phyloP scores from a whole-genome alignment of 1,140 invertebrate genomes.

The Eurosta solidaginis region DNA sequence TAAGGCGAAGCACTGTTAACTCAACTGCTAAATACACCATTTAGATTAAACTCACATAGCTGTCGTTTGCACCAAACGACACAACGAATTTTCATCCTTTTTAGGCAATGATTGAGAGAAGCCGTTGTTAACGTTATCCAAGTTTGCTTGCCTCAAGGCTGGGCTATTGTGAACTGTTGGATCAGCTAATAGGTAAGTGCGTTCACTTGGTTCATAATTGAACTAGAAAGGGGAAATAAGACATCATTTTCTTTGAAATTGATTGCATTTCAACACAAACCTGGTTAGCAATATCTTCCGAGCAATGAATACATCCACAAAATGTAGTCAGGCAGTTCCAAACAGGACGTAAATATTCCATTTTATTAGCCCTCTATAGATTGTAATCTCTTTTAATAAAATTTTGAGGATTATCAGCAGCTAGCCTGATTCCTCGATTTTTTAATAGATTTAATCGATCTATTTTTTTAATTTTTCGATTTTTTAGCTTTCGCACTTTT shows the following conservation, averaged over 20 bases:
- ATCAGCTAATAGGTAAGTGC: constrained; percentile 71
- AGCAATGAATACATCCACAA: constrained; percentile 59
- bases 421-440: no score
- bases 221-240: neutral
- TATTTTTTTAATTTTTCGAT: no score
- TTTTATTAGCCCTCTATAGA: no score
- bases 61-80: constrained; percentile 84
- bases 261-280: constrained; percentile 43
- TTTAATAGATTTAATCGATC: no score
- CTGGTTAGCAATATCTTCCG: constrained; percentile 62
- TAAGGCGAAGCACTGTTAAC: no score
- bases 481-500: no score
- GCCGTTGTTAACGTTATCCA: constrained; percentile 69
- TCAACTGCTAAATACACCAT: constrained; percentile 29
- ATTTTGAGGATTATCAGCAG: no score
- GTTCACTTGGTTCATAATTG: constrained; percentile 67
- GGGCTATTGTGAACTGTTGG: constrained; percentile 69
- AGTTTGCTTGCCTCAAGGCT: constrained; percentile 67
- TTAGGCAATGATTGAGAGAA: constrained; percentile 72
- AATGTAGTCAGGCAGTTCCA: constrained; percentile 50
- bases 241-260: constrained; percentile 27
- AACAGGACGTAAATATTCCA: constrained; percentile 54
- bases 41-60: constrained; percentile 72
- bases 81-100: constrained; percentile 86
- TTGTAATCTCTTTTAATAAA: no score